Evolutionary conservation across 2,797 vertebrate genomes (phyloP), one percentile per base, ranked within the genome.

Genomic region (Decapterus maruadsi): DNA sequence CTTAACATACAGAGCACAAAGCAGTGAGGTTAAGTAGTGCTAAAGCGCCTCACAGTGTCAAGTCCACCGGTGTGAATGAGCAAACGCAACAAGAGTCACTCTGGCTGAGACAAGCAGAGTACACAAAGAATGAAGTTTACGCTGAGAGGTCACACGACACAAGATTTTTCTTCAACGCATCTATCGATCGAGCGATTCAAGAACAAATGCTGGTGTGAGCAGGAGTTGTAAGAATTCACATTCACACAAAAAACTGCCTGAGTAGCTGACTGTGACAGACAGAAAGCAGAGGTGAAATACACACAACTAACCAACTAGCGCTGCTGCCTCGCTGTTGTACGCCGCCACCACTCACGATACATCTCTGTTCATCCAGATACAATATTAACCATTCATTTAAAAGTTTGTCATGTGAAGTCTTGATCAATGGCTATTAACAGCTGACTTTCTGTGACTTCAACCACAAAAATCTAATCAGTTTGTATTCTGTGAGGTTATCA

Each of bases 221-320:
- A 31, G 34, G 0, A 8, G 22, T 10, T 43, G 40, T 42, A 4
- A 42, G 11, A 42, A 42, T 12, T 42, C 6, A 1, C 6, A 10
- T 36, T 13, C 5, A 76, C 70, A 43, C 65, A 61, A 76, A 72
- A 43, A 68, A 61, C 26, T 38, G 29, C 40, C 51, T 1, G 22
- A 64, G 20, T 57, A 57, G 58, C 12, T 36, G 38, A 51, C 2
- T 48, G 50, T 69, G n/a, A 65, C 20, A 6, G 19, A 69, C n/a
- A 31, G n/a, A 53, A 65, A 61, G 6, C 14, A 20, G 34, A 38
- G 50, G 45, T 20, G 79, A 67, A 67, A 60, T 59, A 59, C 69
- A 72, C 45, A 54, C 72, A 69, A 56, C 31, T 34, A 34, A 34
- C 31, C 31, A 34, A 4, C 31, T 34, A 34, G 31, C 31, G 6